Base-by-base conservation (phyloP, 2,797 vertebrate genomes). In the Tarsius wallacei region DNA sequence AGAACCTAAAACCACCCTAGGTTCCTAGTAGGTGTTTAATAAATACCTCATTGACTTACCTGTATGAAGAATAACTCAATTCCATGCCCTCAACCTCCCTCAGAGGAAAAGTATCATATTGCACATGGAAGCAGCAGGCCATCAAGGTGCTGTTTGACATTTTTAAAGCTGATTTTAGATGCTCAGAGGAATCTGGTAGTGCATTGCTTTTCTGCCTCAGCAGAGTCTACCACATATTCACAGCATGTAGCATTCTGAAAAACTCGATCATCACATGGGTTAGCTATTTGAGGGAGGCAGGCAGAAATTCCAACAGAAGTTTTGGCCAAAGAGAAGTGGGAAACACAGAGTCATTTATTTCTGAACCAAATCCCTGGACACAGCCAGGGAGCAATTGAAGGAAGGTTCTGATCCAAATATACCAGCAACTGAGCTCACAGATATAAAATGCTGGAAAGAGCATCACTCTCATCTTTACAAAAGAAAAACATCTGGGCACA, bases 101-200 rank as follows among this genome's bases (percentile, higher is more conserved):
- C 51, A 21, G 87, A 87, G 61, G 83, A 91, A 97, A 95, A 97
- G 95, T 87, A 87, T 28, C 70, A 93, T 94, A 90, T 77, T 97
- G 73, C 90, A 33, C 14, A 17, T 1, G 3, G 78, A 84, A 93
- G 82, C 94, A 87, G 78, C 19, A 31, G 55, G 84, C 73, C 31
- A 47, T 84, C 96, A 82, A 66, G 91, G 63, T 51, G 66, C 70
- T 85, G 74, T 84, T 87, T 96, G 97, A 96, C 74, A 96, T 93
- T 89, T 97, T 97, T 83, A 93, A 82, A 87, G 96, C 86, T 90
- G 91, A 85, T 97, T 96, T 97, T 92, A 96, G 95, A 96, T 85
- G 70, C 74, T 96, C 83, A 71, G 66, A 93, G 55, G 92, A 95
- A 78, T 93, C 93, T 95, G 78, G 51, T 57, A 73, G 91, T 63